Percentiles rank a stretch among this genome's conserved stretches.
Evolutionary conservation across 2,888 invertebrate species (phyloP).

Genomic region (Lasioglossum malachurum): DNA sequence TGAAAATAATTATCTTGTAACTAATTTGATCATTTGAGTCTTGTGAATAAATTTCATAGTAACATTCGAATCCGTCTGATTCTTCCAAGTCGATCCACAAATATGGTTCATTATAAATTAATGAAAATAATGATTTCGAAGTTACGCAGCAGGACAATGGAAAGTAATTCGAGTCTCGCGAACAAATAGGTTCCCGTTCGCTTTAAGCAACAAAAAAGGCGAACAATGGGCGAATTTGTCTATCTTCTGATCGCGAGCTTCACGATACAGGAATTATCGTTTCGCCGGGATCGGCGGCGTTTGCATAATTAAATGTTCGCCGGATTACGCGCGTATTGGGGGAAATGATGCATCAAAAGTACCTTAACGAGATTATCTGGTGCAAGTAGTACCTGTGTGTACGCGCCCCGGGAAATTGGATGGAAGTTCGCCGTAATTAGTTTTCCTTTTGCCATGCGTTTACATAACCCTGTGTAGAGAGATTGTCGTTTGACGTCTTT

Average conservation of each 20-base stretch:
- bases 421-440: slow-evolving; percentile 14
- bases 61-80: background rate
- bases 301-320: slow-evolving; percentile 25
- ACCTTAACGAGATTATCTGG: slow-evolving; percentile 26
- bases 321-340: slow-evolving; percentile 17
- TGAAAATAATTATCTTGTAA: background rate
- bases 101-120: background rate
- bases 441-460: slow-evolving; percentile 11
- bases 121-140: background rate
- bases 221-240: background rate
- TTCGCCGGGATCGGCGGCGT: background rate
- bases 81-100: background rate
- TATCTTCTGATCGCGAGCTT: background rate
- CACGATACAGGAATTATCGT: background rate
- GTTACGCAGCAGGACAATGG: background rate
- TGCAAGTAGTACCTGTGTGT: background rate
- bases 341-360: slow-evolving; percentile 31
- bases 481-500: slow-evolving; percentile 11
- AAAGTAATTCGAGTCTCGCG: background rate
- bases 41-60: background rate
- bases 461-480: slow-evolving; percentile 21
- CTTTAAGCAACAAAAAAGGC: background rate
- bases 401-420: slow-evolving; percentile 11
- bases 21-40: background rate
- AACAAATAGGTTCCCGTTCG: too few species aligned